A percentile compares a stretch with the other conserved stretches of the same genome.
Evolutionary conservation across 53 echinoderm and acorn worm genomes (phyloP).

Genomic region (Luidia sarsii): DNA sequence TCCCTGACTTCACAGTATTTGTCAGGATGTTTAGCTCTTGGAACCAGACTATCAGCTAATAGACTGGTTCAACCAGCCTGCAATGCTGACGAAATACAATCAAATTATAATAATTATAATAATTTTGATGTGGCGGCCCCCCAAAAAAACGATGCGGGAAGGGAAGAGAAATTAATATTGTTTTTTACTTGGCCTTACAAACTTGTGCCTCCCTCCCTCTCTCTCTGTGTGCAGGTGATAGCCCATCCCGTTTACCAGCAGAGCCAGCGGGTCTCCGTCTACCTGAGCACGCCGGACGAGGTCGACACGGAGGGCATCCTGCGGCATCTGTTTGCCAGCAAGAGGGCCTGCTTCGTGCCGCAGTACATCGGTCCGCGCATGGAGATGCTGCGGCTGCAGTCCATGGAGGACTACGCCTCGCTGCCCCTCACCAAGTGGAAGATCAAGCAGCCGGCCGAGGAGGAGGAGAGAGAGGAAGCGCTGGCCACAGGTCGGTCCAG

Average conservation of each 20-base stretch:
- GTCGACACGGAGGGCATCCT: slow-evolving; percentile 82
- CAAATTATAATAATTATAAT: too few relatives aligned
- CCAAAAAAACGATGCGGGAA: neutral
- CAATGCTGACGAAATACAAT: too few relatives aligned
- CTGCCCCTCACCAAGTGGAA: slow-evolving; percentile 97
- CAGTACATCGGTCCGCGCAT: slow-evolving; percentile 98
- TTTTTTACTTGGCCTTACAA: too few relatives aligned
- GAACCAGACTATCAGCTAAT: too few relatives aligned
- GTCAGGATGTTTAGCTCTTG: too few relatives aligned
- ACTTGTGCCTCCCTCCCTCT: neutral
- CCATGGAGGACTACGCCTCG: slow-evolving; percentile 89
- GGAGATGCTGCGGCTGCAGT: slow-evolving; percentile 87
- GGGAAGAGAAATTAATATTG: neutral
- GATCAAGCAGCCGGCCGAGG: slow-evolving; percentile 94
- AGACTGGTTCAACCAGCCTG: too few relatives aligned
- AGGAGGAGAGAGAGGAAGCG: slow-evolving; percentile 87
- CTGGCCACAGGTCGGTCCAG: slow-evolving; percentile 81
- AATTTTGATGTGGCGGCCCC: neutral
- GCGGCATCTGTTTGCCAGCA: slow-evolving; percentile 74
- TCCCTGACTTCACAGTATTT: too few relatives aligned
- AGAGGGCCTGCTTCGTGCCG: slow-evolving; percentile 83
- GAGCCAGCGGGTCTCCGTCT: slow-evolving; percentile 85
- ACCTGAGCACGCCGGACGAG: slow-evolving; percentile 82
- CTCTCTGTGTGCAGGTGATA: slow-evolving; percentile 55
- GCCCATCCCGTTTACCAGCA: slow-evolving; percentile 78